Conservation (phyloP, 2,888 invertebrate species). For the Apamea sordens region DNA sequence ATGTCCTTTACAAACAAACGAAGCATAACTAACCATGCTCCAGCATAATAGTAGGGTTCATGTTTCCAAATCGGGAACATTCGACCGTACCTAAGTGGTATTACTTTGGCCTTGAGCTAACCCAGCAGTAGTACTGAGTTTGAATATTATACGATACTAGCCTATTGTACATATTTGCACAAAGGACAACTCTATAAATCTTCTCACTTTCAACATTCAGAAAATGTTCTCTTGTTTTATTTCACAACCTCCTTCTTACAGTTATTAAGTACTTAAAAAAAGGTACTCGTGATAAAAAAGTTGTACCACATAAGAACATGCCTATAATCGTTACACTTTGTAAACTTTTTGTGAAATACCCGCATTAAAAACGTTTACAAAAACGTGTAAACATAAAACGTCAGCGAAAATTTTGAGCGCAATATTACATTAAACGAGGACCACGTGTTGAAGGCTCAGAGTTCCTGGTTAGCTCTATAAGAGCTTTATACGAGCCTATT, state of each 20-base stretch:
- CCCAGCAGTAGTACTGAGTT: background rate
- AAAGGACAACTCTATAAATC: background rate
- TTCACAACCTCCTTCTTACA: background rate
- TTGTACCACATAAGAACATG: slow-evolving; percentile 2
- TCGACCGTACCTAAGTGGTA: background rate
- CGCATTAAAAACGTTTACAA: slow-evolving; percentile 19
- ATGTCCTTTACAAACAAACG: slow-evolving; percentile 1
- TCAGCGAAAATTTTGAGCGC: slow-evolving; percentile 26
- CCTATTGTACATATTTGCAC: background rate
- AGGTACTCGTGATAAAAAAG: background rate
- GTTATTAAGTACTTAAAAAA: background rate
- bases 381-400: slow-evolving; percentile 16
- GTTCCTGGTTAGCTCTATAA: background rate
- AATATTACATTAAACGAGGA: slow-evolving; percentile 33
- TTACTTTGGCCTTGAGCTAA: background rate
- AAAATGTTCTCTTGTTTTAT: background rate
- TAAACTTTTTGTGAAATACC: slow-evolving; percentile 20
- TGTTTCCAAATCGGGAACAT: background rate
- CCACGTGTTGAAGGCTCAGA: background rate
- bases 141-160: background rate
- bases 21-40: background rate
- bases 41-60: background rate
- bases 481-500: background rate
- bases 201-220: background rate
- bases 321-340: slow-evolving; percentile 12